A percentile compares a stretch with the other conserved stretches of the same genome.
Conservation (phyloP, 2,113 vertebrate genomes). For the Planiliza haematocheilus region DNA sequence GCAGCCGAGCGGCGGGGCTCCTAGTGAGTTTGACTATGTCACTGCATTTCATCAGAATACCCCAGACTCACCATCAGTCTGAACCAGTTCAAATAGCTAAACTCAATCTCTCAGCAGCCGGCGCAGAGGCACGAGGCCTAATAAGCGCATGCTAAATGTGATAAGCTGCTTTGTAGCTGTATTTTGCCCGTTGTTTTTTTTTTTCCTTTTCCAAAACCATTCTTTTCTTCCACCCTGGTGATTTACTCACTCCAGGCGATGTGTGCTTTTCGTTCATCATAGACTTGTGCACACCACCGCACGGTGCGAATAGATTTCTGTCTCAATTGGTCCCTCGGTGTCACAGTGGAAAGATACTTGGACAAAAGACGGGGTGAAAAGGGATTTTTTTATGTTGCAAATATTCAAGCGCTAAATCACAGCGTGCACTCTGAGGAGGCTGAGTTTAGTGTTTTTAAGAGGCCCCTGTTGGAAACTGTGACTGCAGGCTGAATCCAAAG, state of each 20-base stretch:
- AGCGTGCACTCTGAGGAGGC: conserved; percentile 69
- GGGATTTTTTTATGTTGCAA: conserved; percentile 68
- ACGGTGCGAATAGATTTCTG: conserved; percentile 81
- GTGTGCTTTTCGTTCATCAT: conserved; percentile 70
- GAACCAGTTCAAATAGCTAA: conserved; percentile 77
- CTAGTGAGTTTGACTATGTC: conserved; percentile 70
- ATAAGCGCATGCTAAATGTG: conserved; percentile 79
- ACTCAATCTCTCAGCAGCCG: conserved; percentile 74
- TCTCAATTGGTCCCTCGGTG: conserved; percentile 84
- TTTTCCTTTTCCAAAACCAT: conserved; percentile 44
- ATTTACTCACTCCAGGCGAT: conserved; percentile 80
- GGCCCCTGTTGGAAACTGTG: conserved; percentile 76
- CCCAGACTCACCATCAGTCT: conserved; percentile 77
- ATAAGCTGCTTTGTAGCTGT: conserved; percentile 76
- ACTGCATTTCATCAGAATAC: conserved; percentile 81
- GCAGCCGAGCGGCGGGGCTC: conserved; percentile 47
- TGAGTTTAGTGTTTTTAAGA: conserved; percentile 76
- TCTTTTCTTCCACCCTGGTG: conserved; percentile 79
- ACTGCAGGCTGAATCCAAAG: conserved; percentile 75
- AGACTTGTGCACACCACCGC: conserved; percentile 62
- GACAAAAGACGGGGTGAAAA: conserved; percentile 65
- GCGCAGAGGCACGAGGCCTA: conserved; percentile 68
- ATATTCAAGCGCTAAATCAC: conserved; percentile 76
- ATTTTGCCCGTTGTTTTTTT: conserved; percentile 57
- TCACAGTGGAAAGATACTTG: conserved; percentile 81